Conservation (phyloP, 1,140 invertebrate species). For the Ridgeia piscesae region DNA sequence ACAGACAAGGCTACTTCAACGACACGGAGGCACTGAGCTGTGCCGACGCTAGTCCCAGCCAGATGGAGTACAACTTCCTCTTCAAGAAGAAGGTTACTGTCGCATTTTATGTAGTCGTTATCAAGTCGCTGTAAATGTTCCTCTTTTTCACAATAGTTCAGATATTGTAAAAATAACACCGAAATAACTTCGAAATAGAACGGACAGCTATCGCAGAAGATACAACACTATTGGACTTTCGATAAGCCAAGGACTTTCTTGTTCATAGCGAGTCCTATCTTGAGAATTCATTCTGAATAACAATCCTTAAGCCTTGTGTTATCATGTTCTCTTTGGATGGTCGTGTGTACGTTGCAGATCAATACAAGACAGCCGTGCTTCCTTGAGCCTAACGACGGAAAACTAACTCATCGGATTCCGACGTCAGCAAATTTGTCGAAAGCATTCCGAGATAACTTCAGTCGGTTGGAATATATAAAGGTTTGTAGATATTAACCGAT, state of each 20-base stretch:
- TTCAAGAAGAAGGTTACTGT: neutral
- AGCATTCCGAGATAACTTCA: neutral
- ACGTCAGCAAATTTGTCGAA: neutral
- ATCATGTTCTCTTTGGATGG: neutral
- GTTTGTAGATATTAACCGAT: neutral
- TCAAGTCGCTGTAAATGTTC: too few relatives aligned
- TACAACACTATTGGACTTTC: too few relatives aligned
- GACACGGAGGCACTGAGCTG: neutral
- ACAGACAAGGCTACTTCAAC: neutral
- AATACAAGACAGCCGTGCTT: neutral
- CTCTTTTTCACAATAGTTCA: too few relatives aligned
- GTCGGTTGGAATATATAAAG: neutral
- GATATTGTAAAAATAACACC: too few relatives aligned
- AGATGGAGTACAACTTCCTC: neutral
- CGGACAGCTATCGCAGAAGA: too few relatives aligned
- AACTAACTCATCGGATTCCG: neutral
- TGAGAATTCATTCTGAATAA: too few relatives aligned
- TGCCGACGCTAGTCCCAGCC: neutral
- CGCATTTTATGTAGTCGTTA: neutral
- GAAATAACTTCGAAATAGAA: too few relatives aligned
- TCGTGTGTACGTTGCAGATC: neutral
- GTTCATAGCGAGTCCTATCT: too few relatives aligned
- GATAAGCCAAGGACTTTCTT: too few relatives aligned
- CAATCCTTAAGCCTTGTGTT: too few relatives aligned
- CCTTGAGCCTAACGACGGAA: neutral